Base-by-base conservation (phyloP, 2,113 vertebrate genomes). In the Turnix velox region DNA sequence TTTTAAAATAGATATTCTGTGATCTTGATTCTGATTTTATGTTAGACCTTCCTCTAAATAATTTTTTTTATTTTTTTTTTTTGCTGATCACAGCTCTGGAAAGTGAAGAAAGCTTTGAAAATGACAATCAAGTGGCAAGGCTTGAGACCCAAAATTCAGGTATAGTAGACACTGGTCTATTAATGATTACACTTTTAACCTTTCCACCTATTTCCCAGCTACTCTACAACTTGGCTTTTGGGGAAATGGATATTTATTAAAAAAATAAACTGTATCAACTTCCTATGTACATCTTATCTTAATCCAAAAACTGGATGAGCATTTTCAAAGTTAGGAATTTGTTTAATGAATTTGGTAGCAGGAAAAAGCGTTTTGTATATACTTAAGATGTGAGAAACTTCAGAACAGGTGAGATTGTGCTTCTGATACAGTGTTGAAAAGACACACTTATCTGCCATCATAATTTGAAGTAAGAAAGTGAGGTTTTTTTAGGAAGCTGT, bases 41-140 rank as follows among this genome's bases (percentile, higher is more conserved):
- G 8, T 66, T 54, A 68, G 46, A 54, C 20, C 3, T 72, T 72
- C 14, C 48, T 72, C 40, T 81, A 33, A 10, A 22, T 69, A 43
- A 82, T 72, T 9, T 61, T 49, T 55, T 17, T 4, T 91, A 59
- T 88, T 88, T 73, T 61, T 49, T 55, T 17, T 3, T 91, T 66
- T 88, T 89, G 33, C 33, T 77, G 33, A 91, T 43, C 23, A 25
- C 90, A 99, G 99, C 97, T 99, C 16, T 99, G 99, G 99, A 99
- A 99, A 92, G 98, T 99, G 75, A 99, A 98, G 82, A 99, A 99
- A 90, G 99, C 99, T 18, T 97, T 99, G 88, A 99, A 99, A 96
- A 99, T 99, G 95, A 98, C 98, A 22, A 61, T 99, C 62, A 90
- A 92, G 14, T 99, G 99, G 98, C 98, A 97, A 87, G 98, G 98